Conservation (phyloP, 2,888 invertebrate species). For the Agrotis puta region DNA sequence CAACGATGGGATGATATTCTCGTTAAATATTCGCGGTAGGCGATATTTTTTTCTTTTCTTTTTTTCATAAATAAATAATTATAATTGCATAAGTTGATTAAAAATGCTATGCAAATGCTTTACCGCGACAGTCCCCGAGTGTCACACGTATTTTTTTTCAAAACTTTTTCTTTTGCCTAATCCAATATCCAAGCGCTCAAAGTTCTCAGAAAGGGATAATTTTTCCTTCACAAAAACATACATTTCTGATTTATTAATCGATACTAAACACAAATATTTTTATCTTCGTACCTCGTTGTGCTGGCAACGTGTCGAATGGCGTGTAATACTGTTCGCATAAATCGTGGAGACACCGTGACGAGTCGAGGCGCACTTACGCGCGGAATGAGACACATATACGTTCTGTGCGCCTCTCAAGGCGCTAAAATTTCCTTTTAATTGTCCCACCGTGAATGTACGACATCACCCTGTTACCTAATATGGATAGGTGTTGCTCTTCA, state of each 20-base stretch:
- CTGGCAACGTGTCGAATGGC: conserved; percentile 88
- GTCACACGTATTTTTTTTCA: too few relatives aligned
- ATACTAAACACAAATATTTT: neutral
- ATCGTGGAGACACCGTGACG: conserved; percentile 88
- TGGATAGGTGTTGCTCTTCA: conserved; percentile 43
- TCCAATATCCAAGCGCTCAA: too few relatives aligned
- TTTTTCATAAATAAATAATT: too few relatives aligned
- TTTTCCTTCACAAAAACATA: too few relatives aligned
- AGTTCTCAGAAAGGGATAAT: too few relatives aligned
- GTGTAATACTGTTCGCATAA: conserved; percentile 89
- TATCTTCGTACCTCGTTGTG: conserved; percentile 70
- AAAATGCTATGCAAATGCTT: too few relatives aligned
- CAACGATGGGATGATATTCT: too few relatives aligned
- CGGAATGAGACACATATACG: conserved; percentile 85
- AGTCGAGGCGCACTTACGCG: conserved; percentile 84
- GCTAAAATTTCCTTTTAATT: conserved; percentile 86
- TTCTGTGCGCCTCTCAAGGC: conserved; percentile 72
- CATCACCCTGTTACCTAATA: conserved; percentile 60
- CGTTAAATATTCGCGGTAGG: too few relatives aligned
- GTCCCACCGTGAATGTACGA: conserved; percentile 78
- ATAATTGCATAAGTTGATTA: too few relatives aligned
- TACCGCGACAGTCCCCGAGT: too few relatives aligned
- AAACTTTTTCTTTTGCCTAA: too few relatives aligned
- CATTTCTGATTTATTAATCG: neutral
- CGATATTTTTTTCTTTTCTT: too few relatives aligned